A percentile compares a stretch with the other conserved stretches of the same genome.
phyloP scores from a whole-genome alignment of 2,888 invertebrate genomes.

The Pristionchus mayeri region DNA sequence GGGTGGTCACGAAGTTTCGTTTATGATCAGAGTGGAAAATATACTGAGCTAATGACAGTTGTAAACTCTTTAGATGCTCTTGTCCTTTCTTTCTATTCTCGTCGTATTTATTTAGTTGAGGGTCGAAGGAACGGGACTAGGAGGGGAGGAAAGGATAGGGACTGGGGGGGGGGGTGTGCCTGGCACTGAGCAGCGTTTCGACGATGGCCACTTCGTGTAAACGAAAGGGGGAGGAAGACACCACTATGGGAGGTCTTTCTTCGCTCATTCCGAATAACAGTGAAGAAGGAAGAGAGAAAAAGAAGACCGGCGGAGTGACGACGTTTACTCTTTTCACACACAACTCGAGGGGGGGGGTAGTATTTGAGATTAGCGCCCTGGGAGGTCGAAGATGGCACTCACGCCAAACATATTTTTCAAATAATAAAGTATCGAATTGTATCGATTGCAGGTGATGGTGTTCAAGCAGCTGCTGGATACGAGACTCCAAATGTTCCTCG shows the following conservation, averaged over 20 bases:
- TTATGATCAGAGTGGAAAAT: background rate
- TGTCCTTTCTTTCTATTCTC: background rate
- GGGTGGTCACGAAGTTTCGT: background rate
- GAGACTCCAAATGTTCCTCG: slow-evolving; percentile 83
- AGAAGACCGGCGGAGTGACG: background rate
- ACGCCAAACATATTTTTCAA: no score
- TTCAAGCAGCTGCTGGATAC: slow-evolving; percentile 93
- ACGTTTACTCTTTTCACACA: background rate
- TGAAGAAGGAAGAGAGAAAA: background rate
- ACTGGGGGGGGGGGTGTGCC: background rate
- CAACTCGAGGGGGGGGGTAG: background rate
- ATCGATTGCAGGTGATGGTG: slow-evolving; percentile 81
- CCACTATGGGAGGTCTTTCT: slow-evolving; percentile 13
- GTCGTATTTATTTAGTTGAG: background rate
- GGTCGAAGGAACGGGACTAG: slow-evolving; percentile 20
- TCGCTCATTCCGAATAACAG: background rate
- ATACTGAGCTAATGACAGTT: background rate
- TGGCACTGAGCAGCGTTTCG: background rate
- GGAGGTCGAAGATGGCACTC: slow-evolving; percentile 2
- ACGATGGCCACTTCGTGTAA: slow-evolving; percentile 2
- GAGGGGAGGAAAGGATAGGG: background rate
- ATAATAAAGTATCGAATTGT: no score
- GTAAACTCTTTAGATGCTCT: slow-evolving; percentile 5
- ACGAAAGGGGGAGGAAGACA: slow-evolving; percentile 3
- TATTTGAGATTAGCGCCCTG: slow-evolving; percentile 23